Evolutionary conservation across 2,113 vertebrate genomes (phyloP).

Genomic region (Lanius collurio): DNA sequence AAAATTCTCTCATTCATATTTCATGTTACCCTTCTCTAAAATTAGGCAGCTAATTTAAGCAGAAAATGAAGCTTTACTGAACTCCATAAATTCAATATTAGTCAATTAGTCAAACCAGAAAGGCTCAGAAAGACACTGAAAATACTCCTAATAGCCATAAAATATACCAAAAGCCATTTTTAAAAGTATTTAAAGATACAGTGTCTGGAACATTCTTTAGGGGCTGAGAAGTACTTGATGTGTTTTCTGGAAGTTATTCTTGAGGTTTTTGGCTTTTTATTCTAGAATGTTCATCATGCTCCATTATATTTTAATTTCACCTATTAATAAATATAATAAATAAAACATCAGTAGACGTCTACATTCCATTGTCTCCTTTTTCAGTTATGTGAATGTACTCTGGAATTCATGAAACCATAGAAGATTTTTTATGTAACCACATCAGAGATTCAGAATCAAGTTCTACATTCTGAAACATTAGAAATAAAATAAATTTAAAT

Average conservation of each 20-base stretch:
- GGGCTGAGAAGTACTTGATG: neutral
- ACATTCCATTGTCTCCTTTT: neutral
- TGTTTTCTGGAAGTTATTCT: neutral
- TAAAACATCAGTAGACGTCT: neutral
- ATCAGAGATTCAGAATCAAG: neutral
- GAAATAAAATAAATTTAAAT: neutral
- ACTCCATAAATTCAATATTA: neutral
- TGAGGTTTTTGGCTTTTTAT: neutral
- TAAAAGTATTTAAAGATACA: neutral
- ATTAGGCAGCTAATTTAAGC: neutral
- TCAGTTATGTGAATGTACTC: neutral
- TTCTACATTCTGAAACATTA: neutral
- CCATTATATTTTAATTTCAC: neutral
- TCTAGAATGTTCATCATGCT: neutral
- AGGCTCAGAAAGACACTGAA: neutral
- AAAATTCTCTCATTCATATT: neutral
- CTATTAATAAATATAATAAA: neutral
- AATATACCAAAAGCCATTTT: neutral
- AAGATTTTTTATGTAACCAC: neutral
- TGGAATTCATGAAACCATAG: neutral
- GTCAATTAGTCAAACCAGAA: neutral
- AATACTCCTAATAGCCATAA: neutral
- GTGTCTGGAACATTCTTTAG: neutral
- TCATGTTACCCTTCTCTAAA: neutral
- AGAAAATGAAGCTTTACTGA: neutral